Base-by-base conservation (phyloP, 2,797 vertebrate genomes). In the Peromyscus melanophrys region DNA sequence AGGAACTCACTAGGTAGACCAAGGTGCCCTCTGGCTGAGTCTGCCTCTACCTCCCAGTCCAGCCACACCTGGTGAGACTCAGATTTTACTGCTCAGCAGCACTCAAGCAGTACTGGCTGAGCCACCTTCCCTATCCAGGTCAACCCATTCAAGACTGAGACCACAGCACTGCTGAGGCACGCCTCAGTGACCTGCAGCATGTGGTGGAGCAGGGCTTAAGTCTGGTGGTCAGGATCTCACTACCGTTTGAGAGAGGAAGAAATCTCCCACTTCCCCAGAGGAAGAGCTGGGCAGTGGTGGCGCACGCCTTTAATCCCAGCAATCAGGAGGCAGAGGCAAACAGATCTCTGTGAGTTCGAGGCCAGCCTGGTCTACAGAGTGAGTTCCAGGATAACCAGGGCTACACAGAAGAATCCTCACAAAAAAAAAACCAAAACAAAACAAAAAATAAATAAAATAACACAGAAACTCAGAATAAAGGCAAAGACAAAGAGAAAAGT, bases 401-500 rank as follows among this genome's bases (percentile, higher is more conserved):
- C 25, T 27, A 63, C 61, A 63, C 61, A 27, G 92, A 96, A 90
- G 25, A 63, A 63, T 63, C 25, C 10, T 63, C 61, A 12, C 10
- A 65, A 73, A 73, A 40, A 1, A n/a, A 14, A 19, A n/a, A 69
- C 37, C 34, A 69, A n/a, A 69, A n/a, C 14, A 69, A 63, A 17
- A 34, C 19, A 71, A 37, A n/a, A 0, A 23, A 73, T 6, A 69
- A 69, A 67, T 19, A 69, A n/a, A 69, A 67, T 19, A 37, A 40
- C 69, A 71, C 25, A 71, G 34, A 40, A 73, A 96, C 73, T 21
- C 76, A 95, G 27, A 97, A 98, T 78, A 94, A 97, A 96, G 83
- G 90, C 96, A 90, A 97, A 97, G 95, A 97, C 97, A 97, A 97
- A 96, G 81, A 96, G 95, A 95, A 97, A 97, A 98, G 95, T 96